Evolutionary conservation across 2,888 invertebrate genomes (phyloP), one percentile per base, ranked within the genome.

Genomic region (Halictus quadricinctus): DNA sequence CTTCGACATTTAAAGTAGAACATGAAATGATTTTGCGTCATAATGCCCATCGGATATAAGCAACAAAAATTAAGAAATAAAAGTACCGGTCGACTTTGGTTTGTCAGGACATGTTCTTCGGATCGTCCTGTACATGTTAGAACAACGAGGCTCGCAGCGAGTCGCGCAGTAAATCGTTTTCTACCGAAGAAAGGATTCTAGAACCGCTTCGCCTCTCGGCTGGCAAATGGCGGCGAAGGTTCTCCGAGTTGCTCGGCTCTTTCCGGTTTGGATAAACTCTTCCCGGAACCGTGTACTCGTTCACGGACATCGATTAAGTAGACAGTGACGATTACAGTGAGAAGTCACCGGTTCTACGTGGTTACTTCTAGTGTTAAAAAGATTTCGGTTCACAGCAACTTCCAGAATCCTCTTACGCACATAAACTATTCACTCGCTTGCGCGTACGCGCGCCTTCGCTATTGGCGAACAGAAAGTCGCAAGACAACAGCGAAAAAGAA

Each of bases 231-330:
- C 72, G 43, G 29, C 41, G 50, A 70, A 74, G 79, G 58, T 85
- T 76, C 79, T 50, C 13, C 75, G 75, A 83, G 41, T 50, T 60
- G 76, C 79, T 80, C 73, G 70, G 41, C 72, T 80, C 74, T 50
- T 58, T 75, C 43, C n/a, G 21, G 70, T 76, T 81, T 54, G 54
- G 72, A 54, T 84, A 70, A 79, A 73, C 75, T 72, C 76, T 54
- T 58, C 64, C 58, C 25, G 64, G 66, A 75, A 18, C 75, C 72
- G 18, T 50, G 79, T 36, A 72, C 70, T 43, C 76, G 81, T 83
- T 73, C 88, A 89, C 90, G 89, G 90, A 90, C 91, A 91, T 88
- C 90, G 87, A 92, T 92, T 91, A 91, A 90, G 88, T 92, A 91
- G 86, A 92, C 89, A 88, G 81, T 87, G 84, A 84, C 88, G 87